Percentiles rank a stretch among this genome's conserved stretches.
phyloP scores from a whole-genome alignment of 1,140 invertebrate species.

The Cephus cinctus region DNA sequence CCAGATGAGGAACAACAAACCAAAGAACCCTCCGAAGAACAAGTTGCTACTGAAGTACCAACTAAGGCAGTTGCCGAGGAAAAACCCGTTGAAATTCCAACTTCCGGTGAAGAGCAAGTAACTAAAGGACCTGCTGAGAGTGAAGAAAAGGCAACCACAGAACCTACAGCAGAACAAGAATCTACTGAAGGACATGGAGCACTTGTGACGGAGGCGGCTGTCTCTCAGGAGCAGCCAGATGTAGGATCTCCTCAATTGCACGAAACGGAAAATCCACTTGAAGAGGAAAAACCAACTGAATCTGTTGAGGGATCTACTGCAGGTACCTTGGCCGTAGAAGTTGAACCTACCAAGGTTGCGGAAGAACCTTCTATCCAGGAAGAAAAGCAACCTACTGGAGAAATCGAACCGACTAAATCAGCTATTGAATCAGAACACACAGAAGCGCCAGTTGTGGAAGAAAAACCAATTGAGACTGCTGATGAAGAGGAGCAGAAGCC shows the following conservation, averaged over 20 bases:
- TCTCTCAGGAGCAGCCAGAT: no score
- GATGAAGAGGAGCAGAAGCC: conserved; percentile 11
- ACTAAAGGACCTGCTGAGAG: neutral
- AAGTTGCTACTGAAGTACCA: neutral
- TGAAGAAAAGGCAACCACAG: neutral
- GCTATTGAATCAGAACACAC: conserved; percentile 10
- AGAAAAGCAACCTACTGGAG: neutral
- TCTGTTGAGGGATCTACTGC: no score
- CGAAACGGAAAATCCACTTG: conserved; percentile 4
- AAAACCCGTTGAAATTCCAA: no score
- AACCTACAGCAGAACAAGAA: neutral
- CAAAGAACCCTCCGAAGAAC: no score
- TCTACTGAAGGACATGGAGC: no score
- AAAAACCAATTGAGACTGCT: conserved; percentile 5
- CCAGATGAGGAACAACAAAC: no score
- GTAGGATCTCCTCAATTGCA: no score
- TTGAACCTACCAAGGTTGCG: neutral
- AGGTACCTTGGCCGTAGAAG: no score
- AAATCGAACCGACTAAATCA: neutral
- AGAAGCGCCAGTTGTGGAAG: conserved; percentile 4
- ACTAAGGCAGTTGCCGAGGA: neutral
- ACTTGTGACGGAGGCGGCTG: no score
- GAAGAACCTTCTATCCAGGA: neutral
- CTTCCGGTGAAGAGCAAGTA: neutral
- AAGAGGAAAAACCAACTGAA: conserved; percentile 6